Base-by-base conservation (phyloP, 2,797 vertebrate genomes). In the Acanthurus lineatus region DNA sequence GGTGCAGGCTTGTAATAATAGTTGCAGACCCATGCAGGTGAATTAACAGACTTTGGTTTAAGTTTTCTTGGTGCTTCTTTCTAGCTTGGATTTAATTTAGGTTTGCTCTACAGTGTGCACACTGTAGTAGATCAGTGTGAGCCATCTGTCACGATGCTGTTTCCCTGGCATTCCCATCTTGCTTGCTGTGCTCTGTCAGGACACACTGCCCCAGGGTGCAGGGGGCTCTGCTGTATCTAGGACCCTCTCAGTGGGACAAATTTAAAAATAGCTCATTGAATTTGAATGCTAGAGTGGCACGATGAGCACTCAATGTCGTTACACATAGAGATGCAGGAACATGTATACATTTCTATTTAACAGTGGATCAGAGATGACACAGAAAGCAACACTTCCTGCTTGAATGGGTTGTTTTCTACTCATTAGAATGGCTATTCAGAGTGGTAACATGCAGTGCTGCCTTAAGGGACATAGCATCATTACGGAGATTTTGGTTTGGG, bases 191-290 rank as follows among this genome's bases (percentile, higher is more conserved):
- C 59, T 83, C 28, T 32, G 28, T 32, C 28, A 32, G 28, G 28
- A 32, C 28, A 32, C 28, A 32, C 49, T 54, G 88, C 89, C 88
- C 74, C 73, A 3, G 88, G 92, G 86, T 73, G 63, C 38, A 32
- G 22, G 72, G 83, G 82, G 81, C 83, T 79, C 53, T 44, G 69
- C 70, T 6, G 67, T 81, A 92, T 92, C 67, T 88, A 82, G 88
- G 87, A 83, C 89, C 89, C 84, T 91, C 83, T 92, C 76, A 87
- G 75, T 90, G 85, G 89, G 89, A 69, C 85, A 69, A 44, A 69
- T 84, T 52, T 91, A 93, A 91, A 95, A 93, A 93, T 91, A 92
- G 90, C 71, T 86, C 54, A 79, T 74, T 64, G 80, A 87, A 69
- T 87, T 81, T 70, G 71, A 90, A 67, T 52, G 25, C 47, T 52